phyloP scores from a whole-genome alignment of 2,113 vertebrate species.

The Scortum barcoo region DNA sequence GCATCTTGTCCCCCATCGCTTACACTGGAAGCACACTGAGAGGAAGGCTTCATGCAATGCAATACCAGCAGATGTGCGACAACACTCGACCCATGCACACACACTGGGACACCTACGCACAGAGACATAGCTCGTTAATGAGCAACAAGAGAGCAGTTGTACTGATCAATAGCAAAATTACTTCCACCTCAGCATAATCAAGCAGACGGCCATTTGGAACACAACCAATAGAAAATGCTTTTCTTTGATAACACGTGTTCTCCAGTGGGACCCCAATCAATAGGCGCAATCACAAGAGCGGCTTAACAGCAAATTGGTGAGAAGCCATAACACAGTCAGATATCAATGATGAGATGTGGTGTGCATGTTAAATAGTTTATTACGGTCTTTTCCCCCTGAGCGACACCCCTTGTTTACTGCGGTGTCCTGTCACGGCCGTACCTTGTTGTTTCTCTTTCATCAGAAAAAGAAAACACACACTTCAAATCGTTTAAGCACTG shows the following conservation, averaged over 20 bases:
- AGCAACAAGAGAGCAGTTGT: constrained; percentile 50
- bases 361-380: background rate
- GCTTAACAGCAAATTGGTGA: constrained; percentile 21
- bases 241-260: constrained; percentile 15
- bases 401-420: background rate
- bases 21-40: background rate
- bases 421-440: background rate
- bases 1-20: no score
- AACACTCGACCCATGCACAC: constrained; percentile 1
- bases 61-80: background rate
- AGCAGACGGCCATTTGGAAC: constrained; percentile 51
- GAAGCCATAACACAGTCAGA: constrained; percentile 10
- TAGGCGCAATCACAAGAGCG: constrained; percentile 37
- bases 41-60: background rate
- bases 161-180: constrained; percentile 67
- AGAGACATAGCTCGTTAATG: constrained; percentile 40
- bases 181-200: constrained; percentile 61
- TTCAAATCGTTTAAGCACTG: background rate
- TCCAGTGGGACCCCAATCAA: constrained; percentile 53
- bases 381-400: background rate
- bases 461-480: background rate
- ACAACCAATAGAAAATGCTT: constrained; percentile 42
- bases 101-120: background rate
- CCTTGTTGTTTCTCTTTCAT: background rate
- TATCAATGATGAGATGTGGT: background rate